Evolutionary conservation across 2,888 invertebrate genomes (phyloP).

Genomic region (Diloba caeruleocephala): DNA sequence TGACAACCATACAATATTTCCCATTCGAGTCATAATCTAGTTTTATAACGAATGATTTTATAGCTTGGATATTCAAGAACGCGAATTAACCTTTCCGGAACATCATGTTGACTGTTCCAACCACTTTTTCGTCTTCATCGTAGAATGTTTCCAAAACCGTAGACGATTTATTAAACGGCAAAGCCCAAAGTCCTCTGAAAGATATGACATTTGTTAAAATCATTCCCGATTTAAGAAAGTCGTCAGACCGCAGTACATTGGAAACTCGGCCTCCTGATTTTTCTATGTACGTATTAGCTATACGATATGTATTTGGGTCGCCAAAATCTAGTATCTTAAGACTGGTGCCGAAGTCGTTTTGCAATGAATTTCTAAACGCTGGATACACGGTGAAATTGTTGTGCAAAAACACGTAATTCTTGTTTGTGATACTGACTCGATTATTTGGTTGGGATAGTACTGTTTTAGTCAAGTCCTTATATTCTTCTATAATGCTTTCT

Average conservation of each 20-base stretch:
- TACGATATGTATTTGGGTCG: too few species aligned
- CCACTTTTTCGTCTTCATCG: conserved; percentile 85
- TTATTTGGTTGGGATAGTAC: too few species aligned
- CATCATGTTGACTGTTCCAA: conserved; percentile 93
- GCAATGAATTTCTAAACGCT: conserved; percentile 12
- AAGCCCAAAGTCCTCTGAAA: conserved; percentile 92
- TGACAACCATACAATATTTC: conserved; percentile 90
- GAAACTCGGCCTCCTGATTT: too few species aligned
- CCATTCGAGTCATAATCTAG: conserved; percentile 90
- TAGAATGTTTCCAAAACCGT: conserved; percentile 89
- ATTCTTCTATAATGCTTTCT: conserved; percentile 57
- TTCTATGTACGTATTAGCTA: too few species aligned
- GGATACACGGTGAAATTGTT: too few species aligned
- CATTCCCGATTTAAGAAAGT: conserved; percentile 89
- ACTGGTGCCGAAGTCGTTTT: too few species aligned
- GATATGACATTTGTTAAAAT: conserved; percentile 92
- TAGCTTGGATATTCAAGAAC: conserved; percentile 86
- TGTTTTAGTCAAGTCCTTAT: conserved; percentile 29
- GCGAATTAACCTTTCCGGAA: conserved; percentile 89
- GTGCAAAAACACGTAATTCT: too few species aligned
- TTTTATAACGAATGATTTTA: conserved; percentile 90
- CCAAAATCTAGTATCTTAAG: too few species aligned
- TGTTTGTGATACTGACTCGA: too few species aligned
- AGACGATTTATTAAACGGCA: conserved; percentile 89
- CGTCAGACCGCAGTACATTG: conserved; percentile 69